These are phyloP conservation scores for Epizoanthus ramosus DNA, from an alignment of 92 coral and sea anemone genomes.

Conservation along the genomic window DNA sequence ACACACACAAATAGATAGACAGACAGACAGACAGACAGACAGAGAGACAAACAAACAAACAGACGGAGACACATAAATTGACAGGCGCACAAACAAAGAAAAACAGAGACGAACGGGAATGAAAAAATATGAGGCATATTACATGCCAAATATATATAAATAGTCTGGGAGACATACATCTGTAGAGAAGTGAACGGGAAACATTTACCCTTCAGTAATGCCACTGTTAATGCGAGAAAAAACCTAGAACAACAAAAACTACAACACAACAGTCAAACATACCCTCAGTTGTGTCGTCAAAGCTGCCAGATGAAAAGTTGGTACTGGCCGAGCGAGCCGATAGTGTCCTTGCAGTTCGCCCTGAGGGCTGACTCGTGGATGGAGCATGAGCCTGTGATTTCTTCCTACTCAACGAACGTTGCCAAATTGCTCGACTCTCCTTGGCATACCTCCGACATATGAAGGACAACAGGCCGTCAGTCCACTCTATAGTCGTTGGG, in stretches of 20 bases:
- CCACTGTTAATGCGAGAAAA: too few relatives aligned
- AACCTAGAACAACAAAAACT: neutral
- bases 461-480: constrained; percentile 84
- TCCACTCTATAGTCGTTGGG: constrained; percentile 95
- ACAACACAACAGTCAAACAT: neutral
- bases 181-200: too few relatives aligned
- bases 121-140: too few relatives aligned
- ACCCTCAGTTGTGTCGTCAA: constrained; percentile 83
- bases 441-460: constrained; percentile 82
- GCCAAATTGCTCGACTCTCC: constrained; percentile 57
- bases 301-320: constrained; percentile 61
- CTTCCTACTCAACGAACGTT: constrained; percentile 46
- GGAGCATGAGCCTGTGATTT: constrained; percentile 28
- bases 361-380: constrained; percentile 27
- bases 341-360: constrained; percentile 49
- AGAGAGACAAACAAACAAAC: too few relatives aligned
- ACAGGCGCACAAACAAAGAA: too few relatives aligned
- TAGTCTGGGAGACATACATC: too few relatives aligned
- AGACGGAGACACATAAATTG: too few relatives aligned
- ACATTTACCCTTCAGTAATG: too few relatives aligned
- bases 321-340: constrained; percentile 69
- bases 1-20: too few relatives aligned
- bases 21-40: too few relatives aligned
- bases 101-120: too few relatives aligned
- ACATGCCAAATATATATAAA: too few relatives aligned